A percentile compares a stretch with the other conserved stretches of the same genome.
Evolutionary conservation across 2,888 invertebrate genomes (phyloP).

Genomic region (Piscicola geometra): DNA sequence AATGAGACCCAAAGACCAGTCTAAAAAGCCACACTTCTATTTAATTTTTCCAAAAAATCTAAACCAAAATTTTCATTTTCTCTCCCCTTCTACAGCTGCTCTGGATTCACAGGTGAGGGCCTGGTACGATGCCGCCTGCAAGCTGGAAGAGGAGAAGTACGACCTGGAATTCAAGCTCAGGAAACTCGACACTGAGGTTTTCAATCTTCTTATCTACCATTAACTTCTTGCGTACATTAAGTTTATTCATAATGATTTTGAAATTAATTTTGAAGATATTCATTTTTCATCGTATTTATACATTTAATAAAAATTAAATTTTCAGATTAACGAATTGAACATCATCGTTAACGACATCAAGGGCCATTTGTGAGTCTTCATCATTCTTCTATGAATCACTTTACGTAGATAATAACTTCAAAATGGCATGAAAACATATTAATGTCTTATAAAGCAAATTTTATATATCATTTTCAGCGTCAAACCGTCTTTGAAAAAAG

Average conservation of each 20-base stretch:
- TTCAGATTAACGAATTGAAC: conserved; percentile 92
- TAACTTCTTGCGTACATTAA: not conserved
- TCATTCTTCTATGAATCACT: not conserved
- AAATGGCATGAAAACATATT: not conserved
- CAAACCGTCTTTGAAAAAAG: conserved; percentile 98
- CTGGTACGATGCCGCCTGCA: conserved; percentile 85
- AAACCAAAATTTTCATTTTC: too few species aligned
- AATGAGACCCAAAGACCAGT: too few species aligned
- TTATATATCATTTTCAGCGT: conserved; percentile 61
- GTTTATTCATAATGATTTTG: not conserved
- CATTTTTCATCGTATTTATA: not conserved
- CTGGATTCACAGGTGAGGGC: conserved; percentile 88
- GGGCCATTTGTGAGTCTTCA: conserved; percentile 76
- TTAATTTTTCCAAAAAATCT: too few species aligned
- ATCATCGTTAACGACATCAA: conserved; percentile 99
- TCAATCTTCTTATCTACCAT: not conserved
- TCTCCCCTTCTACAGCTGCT: too few species aligned
- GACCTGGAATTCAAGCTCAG: conserved; percentile 95
- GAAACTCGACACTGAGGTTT: conserved; percentile 92
- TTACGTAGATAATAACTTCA: not conserved
- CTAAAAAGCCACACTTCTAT: too few species aligned
- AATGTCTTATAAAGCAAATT: not conserved
- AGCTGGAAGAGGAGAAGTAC: conserved; percentile 95
- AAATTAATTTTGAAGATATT: not conserved
- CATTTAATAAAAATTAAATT: not conserved